phyloP scores from a whole-genome alignment of 2,797 vertebrate species.

The Hydrophis major region DNA sequence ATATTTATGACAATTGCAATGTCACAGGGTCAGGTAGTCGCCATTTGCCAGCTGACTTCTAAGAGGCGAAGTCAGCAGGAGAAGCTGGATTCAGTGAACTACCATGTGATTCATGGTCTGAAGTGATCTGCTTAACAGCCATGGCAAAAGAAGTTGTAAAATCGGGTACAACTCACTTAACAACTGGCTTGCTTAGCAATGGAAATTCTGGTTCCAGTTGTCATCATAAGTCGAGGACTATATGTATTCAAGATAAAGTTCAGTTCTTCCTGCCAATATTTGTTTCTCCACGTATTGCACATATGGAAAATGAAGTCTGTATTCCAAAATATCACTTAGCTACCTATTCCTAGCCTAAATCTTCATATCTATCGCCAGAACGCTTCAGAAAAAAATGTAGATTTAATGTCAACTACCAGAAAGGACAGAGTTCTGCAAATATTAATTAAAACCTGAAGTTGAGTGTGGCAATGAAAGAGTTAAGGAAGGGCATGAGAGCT shows the following conservation, averaged over 20 bases:
- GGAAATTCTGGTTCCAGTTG: too few relatives aligned
- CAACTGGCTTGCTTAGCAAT: too few relatives aligned
- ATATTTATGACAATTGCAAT: too few relatives aligned
- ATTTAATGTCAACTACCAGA: neutral
- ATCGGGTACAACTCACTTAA: too few relatives aligned
- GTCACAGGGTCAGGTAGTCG: too few relatives aligned
- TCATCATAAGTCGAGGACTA: too few relatives aligned
- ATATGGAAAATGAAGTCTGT: neutral
- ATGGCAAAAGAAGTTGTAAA: too few relatives aligned
- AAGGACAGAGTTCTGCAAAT: neutral
- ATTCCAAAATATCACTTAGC: neutral
- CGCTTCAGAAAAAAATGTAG: neutral
- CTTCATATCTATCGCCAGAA: neutral
- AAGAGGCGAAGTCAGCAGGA: too few relatives aligned
- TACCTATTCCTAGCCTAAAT: neutral
- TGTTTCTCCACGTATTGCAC: neutral
- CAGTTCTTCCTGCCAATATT: neutral
- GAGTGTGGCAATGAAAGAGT: neutral
- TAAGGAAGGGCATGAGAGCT: neutral
- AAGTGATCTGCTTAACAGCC: too few relatives aligned
- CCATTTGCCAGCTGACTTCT: too few relatives aligned
- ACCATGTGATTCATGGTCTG: too few relatives aligned
- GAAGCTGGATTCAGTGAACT: too few relatives aligned
- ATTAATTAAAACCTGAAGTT: neutral
- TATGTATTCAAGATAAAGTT: neutral